Evolutionary conservation across 2,888 invertebrate genomes (phyloP), one percentile per base, ranked within the genome.

Genomic region (Bombylius major): DNA sequence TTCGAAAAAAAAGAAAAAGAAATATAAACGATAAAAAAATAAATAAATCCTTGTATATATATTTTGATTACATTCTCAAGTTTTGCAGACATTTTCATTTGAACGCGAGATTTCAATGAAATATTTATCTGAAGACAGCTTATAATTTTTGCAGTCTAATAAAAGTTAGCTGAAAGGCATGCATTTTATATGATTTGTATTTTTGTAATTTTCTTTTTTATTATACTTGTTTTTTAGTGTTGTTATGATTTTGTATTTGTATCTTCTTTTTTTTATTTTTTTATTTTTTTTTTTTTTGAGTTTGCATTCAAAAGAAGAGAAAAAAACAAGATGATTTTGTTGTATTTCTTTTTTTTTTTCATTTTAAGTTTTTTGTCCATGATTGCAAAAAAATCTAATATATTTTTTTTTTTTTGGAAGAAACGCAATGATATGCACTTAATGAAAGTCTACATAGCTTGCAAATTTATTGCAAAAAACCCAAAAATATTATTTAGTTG

Each of bases 151-250:
- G 39, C 39, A 42, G 39, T 42, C 39, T 51, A 51, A 51, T 51
- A 51, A 42, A 51, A 51, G 51, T 51, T 51, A 51, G 51, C 51
- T 51, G 42, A 42, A 53, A 50, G 50, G 36, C 53, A 53, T 56
- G 53, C 56, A 50, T 50, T 39, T 42, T 42, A 11, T 42, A 42
- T 42, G 39, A 11, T 42, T 42, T 8, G 39, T 42, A 6, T 36
- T 36, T 36, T 36, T 23, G 23, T 23, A 23, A 23, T 23, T 36
- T 9, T 36, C 36, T 42, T 42, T 42, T 11, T 42, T 42, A 11
- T 42, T 42, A 11, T 42, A 11, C 39, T 36, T 36, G 6, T 9
- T 36, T 9, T 8, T 36, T 36, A 8, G 6, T 36, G 36, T 36
- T 36, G 7, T 9, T 36, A 36, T 36, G 23, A 36, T 36, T 36